Conservation (phyloP, 2,113 vertebrate genomes). For the Baryphthengus martii region DNA sequence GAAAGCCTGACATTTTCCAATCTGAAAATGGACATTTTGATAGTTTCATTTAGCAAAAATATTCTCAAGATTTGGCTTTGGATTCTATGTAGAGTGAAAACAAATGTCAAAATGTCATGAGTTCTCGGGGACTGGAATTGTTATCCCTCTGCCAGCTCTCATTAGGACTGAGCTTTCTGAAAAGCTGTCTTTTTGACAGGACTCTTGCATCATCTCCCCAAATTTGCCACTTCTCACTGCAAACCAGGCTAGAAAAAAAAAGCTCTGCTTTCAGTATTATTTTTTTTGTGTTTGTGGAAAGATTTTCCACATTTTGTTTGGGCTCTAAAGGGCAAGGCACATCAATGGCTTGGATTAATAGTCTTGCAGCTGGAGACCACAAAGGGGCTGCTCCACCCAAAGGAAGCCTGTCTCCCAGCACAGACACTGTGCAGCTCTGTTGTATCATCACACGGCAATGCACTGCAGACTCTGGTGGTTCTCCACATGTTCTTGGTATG, state of each 20-base stretch:
- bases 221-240: neutral
- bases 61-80: neutral
- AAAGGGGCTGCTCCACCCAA: neutral
- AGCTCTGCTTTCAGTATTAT: neutral
- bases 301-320: neutral
- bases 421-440: accelerated
- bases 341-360: neutral
- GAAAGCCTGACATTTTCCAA: neutral
- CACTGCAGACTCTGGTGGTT: accelerated
- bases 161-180: constrained; percentile 11
- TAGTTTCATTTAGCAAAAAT: neutral
- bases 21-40: neutral
- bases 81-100: constrained; percentile 1
- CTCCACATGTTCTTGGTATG: neutral
- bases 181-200: neutral
- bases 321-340: neutral
- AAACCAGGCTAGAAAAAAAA: neutral
- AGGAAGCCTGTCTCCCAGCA: accelerated
- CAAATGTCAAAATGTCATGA: constrained; percentile 43
- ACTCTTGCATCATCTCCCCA: neutral
- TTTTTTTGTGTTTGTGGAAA: neutral
- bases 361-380: neutral
- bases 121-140: neutral
- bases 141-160: neutral
- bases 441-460: accelerated